Evolutionary conservation across 2,797 vertebrate genomes (phyloP).

Genomic region (Scyliorhinus canicula): DNA sequence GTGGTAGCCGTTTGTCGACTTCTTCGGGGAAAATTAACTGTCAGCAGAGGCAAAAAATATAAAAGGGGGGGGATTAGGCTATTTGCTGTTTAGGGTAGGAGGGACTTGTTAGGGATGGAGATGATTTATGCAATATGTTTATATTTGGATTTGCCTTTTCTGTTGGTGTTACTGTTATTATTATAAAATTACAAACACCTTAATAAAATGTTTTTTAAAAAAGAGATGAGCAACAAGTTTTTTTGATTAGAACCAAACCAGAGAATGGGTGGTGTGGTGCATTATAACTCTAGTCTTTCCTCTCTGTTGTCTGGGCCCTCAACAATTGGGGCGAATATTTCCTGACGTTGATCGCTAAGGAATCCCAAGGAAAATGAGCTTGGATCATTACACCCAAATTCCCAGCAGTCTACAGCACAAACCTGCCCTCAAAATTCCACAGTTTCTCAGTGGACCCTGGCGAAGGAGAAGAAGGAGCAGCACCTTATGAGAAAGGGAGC

Average conservation of each 20-base stretch:
- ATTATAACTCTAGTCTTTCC: not conserved
- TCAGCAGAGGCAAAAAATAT: too few species aligned
- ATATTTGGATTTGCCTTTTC: too few species aligned
- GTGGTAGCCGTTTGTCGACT: too few species aligned
- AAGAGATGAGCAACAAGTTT: not conserved
- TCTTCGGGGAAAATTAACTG: too few species aligned
- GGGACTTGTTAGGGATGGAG: too few species aligned
- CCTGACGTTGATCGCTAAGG: not conserved
- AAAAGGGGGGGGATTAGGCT: too few species aligned
- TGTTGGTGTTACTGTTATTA: too few species aligned
- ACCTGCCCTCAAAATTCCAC: not conserved
- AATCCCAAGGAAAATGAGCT: not conserved
- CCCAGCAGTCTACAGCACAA: not conserved
- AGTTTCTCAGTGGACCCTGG: not conserved
- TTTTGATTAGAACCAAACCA: not conserved
- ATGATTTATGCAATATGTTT: too few species aligned
- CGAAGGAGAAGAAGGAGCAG: not conserved
- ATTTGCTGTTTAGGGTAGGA: too few species aligned
- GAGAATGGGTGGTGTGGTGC: not conserved
- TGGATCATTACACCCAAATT: not conserved
- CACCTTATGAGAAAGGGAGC: not conserved
- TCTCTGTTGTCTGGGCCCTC: not conserved
- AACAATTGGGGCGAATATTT: too few species aligned
- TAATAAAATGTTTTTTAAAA: too few species aligned
- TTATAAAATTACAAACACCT: too few species aligned